Evolutionary conservation across 1,140 invertebrate genomes (phyloP), one percentile per base, ranked within the genome.

Genomic region (Drosophila ohnishii): DNA sequence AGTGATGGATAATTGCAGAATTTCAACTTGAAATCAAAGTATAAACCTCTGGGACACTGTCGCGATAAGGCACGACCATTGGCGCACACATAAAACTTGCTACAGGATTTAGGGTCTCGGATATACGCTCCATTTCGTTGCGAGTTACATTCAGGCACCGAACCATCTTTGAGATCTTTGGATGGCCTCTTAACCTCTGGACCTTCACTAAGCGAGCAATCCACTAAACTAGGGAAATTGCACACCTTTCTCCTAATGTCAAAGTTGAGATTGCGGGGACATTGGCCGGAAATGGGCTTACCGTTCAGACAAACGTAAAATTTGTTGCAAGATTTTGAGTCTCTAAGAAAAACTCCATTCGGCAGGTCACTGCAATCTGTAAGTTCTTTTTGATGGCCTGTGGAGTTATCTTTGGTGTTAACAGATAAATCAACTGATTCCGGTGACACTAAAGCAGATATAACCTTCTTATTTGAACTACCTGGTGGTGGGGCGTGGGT

Each of bases 21-120:
- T 14, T 56, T 76, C 3, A 3, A 16, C 7, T 58, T 40, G 2
- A 42, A 47, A 14, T 86, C 70, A 19, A 87, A 87, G 40, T 76
- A 35, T 7, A 86, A 71, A 11, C 83, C 78, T 16, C 34, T 44
- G 0, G 83, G 83, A 48, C 83, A 86, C 50, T 86, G 32, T 10
- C 75, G 53, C 2, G 45, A 4, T 39, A 86, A 51, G 7, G 83
- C 32, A 5, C 25, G 45, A 3, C 82, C 83, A 50, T 79, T 73
- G 22, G 63, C 66, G 14, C 82, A 86, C 2, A 82, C 58, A 48
- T 69, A 86, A 42, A 86, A 86, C 10, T 55, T 86, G 42, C 60
- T 73, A 30, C 82, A 86, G 3, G 82, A 86, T 0, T n/a, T 40
- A 0, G 71, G 45, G 55, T 81, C 66, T 14, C 57, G 48, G 1